Conservation (phyloP, 2,888 invertebrate species). For the Papilio gigon region DNA sequence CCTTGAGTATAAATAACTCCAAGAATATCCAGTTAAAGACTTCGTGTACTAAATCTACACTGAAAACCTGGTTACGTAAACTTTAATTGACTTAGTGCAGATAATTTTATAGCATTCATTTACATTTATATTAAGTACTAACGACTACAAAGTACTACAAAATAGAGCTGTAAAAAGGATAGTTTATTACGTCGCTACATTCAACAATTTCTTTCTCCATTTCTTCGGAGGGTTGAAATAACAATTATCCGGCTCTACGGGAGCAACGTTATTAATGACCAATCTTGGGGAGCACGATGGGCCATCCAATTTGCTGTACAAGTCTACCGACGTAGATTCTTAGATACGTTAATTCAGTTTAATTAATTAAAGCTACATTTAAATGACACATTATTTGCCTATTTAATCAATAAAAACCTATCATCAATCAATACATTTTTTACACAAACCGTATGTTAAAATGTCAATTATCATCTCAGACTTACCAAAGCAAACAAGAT, state of each 20-base stretch:
- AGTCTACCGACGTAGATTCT: constrained; percentile 1
- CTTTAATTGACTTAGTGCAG: no score
- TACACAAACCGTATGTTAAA: no score
- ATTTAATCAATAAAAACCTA: no score
- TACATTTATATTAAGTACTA: neutral
- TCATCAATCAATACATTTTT: no score
- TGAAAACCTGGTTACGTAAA: no score
- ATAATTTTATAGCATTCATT: neutral
- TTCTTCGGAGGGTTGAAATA: constrained; percentile 27
- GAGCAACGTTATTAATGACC: constrained; percentile 36
- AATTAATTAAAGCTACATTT: neutral
- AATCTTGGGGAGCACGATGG: constrained; percentile 30
- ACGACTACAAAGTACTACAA: neutral
- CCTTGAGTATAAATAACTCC: no score
- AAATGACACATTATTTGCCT: no score
- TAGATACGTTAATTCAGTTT: neutral
- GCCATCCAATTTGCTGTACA: constrained; percentile 22
- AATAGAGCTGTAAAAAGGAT: neutral
- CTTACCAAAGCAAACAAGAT: no score
- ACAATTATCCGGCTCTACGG: constrained; percentile 26
- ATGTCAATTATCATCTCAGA: no score
- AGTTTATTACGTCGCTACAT: constrained; percentile 26
- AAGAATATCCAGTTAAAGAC: no score
- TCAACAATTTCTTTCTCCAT: constrained; percentile 27
- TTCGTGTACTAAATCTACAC: no score